These are phyloP conservation scores for Ctenomys sociabilis DNA, from an alignment of 2,113 vertebrate genomes.

Conservation along the genomic window DNA sequence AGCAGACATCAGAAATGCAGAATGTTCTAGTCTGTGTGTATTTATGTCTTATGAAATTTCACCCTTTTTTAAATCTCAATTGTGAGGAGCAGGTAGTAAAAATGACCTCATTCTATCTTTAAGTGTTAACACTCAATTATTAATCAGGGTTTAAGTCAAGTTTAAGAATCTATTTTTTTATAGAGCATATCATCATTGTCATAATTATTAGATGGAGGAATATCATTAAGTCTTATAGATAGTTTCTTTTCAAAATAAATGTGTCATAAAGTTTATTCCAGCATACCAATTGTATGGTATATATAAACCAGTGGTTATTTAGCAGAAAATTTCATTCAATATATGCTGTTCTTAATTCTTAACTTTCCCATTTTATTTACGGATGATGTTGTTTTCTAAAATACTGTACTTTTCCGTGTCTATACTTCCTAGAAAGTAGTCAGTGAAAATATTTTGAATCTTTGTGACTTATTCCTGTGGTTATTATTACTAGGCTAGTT, in stretches of 20 bases:
- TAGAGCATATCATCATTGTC: background rate
- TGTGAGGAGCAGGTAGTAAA: conserved; percentile 26
- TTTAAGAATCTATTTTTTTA: conserved; percentile 36
- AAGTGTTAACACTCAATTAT: conserved; percentile 51
- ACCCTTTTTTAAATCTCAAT: conserved; percentile 57
- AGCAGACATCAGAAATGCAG: conserved; percentile 37
- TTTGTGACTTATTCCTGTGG: background rate
- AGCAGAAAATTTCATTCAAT: background rate
- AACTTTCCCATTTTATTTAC: background rate
- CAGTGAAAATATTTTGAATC: background rate
- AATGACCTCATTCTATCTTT: background rate
- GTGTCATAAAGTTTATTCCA: background rate
- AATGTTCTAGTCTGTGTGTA: conserved; percentile 27
- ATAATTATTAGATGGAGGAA: background rate
- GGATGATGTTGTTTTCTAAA: conserved; percentile 14
- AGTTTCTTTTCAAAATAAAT: background rate
- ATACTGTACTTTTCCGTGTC: background rate
- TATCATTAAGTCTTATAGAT: background rate
- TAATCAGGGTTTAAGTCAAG: background rate
- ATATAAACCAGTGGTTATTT: background rate
- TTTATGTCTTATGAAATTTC: conserved; percentile 56
- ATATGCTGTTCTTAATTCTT: background rate
- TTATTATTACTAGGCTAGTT: background rate
- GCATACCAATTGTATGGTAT: background rate
- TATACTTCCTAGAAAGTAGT: background rate